Base-by-base conservation (phyloP, 2,888 invertebrate species). In the Lithodes maja region DNA sequence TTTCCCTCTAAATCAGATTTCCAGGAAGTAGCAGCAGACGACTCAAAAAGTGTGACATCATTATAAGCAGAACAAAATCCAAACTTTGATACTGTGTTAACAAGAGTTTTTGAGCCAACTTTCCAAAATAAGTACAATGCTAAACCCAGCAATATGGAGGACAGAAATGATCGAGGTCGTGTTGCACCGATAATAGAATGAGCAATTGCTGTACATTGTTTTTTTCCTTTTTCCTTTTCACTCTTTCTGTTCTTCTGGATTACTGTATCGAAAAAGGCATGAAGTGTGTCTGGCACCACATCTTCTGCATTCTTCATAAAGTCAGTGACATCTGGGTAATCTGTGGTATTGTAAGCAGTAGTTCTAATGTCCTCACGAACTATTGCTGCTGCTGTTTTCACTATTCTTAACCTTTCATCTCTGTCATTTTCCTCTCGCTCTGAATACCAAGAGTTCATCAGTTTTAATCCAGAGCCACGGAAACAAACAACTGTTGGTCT, bases 261-360 rank as follows among this genome's bases (percentile, higher is more conserved):
- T 90, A 93, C 93, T 93, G 93, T 92, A 92, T 91, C 92, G 92
- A 93, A 93, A 88, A 82, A 82, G 68, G 82, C 83, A 83, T 9
- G 74, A 52, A 74, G 12, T 83, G 93, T 92, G 92, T 93, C 90
- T 71, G 92, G 92, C 49, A 92, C 92, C 89, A 92, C 92, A 91
- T 91, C 71, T 85, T 93, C 92, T 68, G 87, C 83, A 91, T 92
- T 75, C 89, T 91, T 90, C 69, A 93, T 92, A 93, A 92, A 93
- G 93, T 93, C 92, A 93, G 90, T 93, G 54, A 93, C 93, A 92
- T 93, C 93, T 92, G 93, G 93, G 93, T 93, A 93, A 87, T 92
- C 92, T 85, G 93, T 92, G 55, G 92, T 93, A 92, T 93, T 93
- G 92, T 93, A 92, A 93, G 93, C 93, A 93, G n/a, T 79, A 53